A percentile compares a stretch with the other conserved stretches of the same genome.
phyloP scores from a whole-genome alignment of 2,797 vertebrate species.

The Enteromius unitaeniatus region DNA sequence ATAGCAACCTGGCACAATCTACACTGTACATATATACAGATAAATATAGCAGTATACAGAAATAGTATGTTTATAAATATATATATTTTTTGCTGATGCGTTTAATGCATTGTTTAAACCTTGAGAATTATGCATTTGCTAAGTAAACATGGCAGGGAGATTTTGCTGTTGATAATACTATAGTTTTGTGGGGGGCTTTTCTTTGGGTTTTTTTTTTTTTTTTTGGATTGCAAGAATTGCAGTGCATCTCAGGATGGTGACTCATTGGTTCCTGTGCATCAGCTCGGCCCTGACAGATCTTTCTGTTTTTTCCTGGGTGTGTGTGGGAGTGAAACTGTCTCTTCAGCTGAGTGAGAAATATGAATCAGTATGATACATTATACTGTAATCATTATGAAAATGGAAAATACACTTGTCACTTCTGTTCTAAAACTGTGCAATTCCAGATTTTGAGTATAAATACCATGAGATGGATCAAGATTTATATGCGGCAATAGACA shows the following conservation, averaged over 20 bases:
- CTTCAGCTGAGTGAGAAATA: conserved; percentile 15
- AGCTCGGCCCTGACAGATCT: not conserved
- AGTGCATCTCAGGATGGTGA: conserved; percentile 13
- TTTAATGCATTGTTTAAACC: not conserved
- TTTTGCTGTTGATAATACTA: not conserved
- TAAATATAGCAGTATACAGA: not conserved
- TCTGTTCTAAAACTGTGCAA: not conserved
- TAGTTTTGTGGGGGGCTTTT: not conserved
- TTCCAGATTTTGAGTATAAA: not conserved
- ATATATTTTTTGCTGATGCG: not conserved
- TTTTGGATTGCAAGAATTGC: conserved; percentile 17
- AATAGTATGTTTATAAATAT: not conserved
- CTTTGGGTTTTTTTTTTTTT: not conserved
- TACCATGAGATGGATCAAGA: not conserved
- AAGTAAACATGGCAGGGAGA: not conserved
- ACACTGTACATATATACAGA: not conserved
- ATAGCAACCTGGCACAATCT: not conserved
- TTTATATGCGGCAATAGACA: not conserved
- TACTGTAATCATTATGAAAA: not conserved
- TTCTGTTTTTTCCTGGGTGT: conserved; percentile 24
- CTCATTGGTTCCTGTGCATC: conserved; percentile 42
- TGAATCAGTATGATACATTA: conserved; percentile 39
- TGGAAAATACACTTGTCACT: not conserved
- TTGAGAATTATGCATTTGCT: not conserved
- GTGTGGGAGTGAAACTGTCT: conserved; percentile 31